phyloP scores from a whole-genome alignment of 1,140 invertebrate species.

The Oncopodura yosiiana region DNA sequence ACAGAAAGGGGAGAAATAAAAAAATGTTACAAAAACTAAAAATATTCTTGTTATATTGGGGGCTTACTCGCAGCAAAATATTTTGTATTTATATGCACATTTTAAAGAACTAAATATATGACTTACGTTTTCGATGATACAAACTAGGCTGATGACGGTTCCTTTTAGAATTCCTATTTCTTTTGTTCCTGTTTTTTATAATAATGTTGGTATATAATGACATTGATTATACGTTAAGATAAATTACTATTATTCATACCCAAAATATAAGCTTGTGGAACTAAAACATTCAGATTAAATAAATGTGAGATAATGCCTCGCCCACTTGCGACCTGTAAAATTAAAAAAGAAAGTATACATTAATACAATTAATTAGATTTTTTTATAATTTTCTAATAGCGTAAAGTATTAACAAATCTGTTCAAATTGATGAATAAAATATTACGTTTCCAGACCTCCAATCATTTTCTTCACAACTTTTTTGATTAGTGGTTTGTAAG shows the following conservation, averaged over 20 bases:
- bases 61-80: background rate
- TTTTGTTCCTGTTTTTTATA: too few relatives aligned
- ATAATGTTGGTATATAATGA: too few relatives aligned
- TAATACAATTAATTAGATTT: background rate
- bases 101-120: constrained; percentile 4
- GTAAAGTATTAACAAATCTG: too few relatives aligned
- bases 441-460: too few relatives aligned
- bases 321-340: constrained; percentile 67
- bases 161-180: constrained; percentile 40
- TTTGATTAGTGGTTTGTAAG: too few relatives aligned
- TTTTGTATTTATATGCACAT: too few relatives aligned
- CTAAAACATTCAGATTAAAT: constrained; percentile 76
- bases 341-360: constrained; percentile 10
- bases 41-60: background rate
- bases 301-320: constrained; percentile 76
- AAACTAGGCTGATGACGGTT: constrained; percentile 39
- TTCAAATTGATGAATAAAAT: too few relatives aligned
- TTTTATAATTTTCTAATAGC: too few relatives aligned
- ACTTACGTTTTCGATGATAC: constrained; percentile 40
- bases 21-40: background rate
- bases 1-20: background rate
- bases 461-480: too few relatives aligned
- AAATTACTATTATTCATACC: constrained; percentile 48
- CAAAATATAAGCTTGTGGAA: constrained; percentile 77
- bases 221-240: too few relatives aligned